phyloP scores from a whole-genome alignment of 2,113 vertebrate species.

The Mungos mungo region DNA sequence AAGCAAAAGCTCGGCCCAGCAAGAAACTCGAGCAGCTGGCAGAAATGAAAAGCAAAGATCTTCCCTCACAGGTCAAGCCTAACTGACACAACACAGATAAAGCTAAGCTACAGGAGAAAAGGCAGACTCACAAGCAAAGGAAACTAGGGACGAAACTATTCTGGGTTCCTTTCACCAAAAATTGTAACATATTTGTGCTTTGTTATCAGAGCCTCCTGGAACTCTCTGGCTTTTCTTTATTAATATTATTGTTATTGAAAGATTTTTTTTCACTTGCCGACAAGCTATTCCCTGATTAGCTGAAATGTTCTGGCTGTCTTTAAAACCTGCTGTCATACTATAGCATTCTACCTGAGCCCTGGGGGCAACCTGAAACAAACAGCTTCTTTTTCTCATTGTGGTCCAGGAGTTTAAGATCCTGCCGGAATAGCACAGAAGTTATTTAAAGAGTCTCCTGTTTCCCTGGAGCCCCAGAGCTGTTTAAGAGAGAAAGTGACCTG shows the following conservation, averaged over 20 bases:
- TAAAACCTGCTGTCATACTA: slow-evolving; percentile 9
- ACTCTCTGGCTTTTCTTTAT: slow-evolving; percentile 39
- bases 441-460: slow-evolving; percentile 46
- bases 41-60: slow-evolving; percentile 60
- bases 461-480: slow-evolving; percentile 2
- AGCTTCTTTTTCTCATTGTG: slow-evolving; percentile 19
- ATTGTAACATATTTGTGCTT: slow-evolving; percentile 31
- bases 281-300: slow-evolving; percentile 35
- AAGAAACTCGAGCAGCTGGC: slow-evolving; percentile 35
- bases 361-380: slow-evolving; percentile 55
- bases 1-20: slow-evolving; percentile 44
- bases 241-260: neutral
- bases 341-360: neutral
- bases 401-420: slow-evolving; percentile 49
- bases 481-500: slow-evolving; percentile 33
- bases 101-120: slow-evolving; percentile 10
- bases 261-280: neutral
- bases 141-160: slow-evolving; percentile 57
- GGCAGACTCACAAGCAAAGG: neutral
- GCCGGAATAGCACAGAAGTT: neutral
- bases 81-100: slow-evolving; percentile 25
- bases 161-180: slow-evolving; percentile 61
- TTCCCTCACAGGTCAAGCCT: slow-evolving; percentile 46
- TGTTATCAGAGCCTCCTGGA: slow-evolving; percentile 48
- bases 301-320: slow-evolving; percentile 41